phyloP scores from a whole-genome alignment of 2,888 invertebrate genomes.

The Xestia c-nigrum region DNA sequence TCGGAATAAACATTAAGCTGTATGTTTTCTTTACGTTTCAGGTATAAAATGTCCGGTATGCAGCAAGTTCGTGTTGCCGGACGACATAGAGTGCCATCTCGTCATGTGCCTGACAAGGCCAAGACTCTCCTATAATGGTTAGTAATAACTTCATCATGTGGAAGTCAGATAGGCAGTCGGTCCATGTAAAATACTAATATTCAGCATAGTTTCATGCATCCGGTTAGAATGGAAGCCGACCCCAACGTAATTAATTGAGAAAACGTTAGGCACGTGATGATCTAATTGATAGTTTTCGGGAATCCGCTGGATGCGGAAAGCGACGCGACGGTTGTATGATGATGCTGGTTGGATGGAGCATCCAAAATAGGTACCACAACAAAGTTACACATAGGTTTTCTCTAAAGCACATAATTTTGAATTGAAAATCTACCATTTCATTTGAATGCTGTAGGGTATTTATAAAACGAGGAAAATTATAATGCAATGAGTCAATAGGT shows the following conservation, averaged over 20 bases:
- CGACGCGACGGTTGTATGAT: neutral
- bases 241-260: neutral
- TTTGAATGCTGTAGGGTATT: conserved; percentile 19
- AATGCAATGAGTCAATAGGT: conserved; percentile 37
- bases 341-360: too few species aligned
- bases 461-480: conserved; percentile 37
- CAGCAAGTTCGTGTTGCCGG: conserved; percentile 99
- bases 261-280: neutral
- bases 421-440: neutral
- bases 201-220: too few species aligned
- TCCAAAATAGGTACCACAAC: neutral
- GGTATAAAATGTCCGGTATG: conserved; percentile 99
- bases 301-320: neutral
- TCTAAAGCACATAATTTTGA: neutral
- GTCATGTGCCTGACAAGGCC: conserved; percentile 99
- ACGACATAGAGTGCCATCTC: conserved; percentile 99
- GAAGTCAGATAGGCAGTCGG: too few species aligned
- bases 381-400: neutral
- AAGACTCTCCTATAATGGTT: conserved; percentile 99
- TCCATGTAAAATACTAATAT: too few species aligned
- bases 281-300: neutral
- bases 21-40: conserved; percentile 88
- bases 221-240: neutral
- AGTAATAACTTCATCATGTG: conserved; percentile 69
- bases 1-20: conserved; percentile 17